A percentile compares a stretch with the other conserved stretches of the same genome.
These are phyloP conservation scores for Oreochromis tanganicae DNA, from an alignment of 2,113 vertebrate genomes.

Conservation along the genomic window DNA sequence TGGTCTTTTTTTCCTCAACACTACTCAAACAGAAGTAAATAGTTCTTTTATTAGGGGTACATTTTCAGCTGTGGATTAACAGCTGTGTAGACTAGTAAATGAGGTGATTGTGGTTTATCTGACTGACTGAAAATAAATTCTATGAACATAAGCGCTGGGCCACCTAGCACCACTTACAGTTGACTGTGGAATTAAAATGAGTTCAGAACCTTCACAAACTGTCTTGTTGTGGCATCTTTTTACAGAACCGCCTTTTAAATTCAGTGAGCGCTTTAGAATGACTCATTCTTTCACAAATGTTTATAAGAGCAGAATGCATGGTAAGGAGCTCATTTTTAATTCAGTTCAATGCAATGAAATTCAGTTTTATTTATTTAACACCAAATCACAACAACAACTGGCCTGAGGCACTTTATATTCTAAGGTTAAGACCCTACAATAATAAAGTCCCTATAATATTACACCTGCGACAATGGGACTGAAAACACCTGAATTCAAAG, in stretches of 20 bases:
- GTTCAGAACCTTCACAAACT: not conserved
- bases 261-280: not conserved
- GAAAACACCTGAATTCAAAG: not conserved
- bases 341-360: accelerated
- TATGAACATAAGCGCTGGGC: not conserved
- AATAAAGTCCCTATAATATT: not conserved
- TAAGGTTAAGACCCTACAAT: not conserved
- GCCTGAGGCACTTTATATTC: not conserved
- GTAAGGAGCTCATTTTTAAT: not conserved
- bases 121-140: not conserved
- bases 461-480: not conserved
- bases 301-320: not conserved
- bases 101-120: not conserved
- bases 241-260: not conserved
- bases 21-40: not conserved
- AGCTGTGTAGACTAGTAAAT: not conserved
- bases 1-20: not conserved
- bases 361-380: not conserved
- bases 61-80: not conserved
- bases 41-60: not conserved
- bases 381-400: not conserved
- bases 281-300: not conserved
- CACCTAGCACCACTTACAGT: not conserved
- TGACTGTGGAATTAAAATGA: accelerated
- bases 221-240: not conserved